Evolutionary conservation across 2,888 invertebrate species (phyloP).

Genomic region (Polydrusus cervinus): DNA sequence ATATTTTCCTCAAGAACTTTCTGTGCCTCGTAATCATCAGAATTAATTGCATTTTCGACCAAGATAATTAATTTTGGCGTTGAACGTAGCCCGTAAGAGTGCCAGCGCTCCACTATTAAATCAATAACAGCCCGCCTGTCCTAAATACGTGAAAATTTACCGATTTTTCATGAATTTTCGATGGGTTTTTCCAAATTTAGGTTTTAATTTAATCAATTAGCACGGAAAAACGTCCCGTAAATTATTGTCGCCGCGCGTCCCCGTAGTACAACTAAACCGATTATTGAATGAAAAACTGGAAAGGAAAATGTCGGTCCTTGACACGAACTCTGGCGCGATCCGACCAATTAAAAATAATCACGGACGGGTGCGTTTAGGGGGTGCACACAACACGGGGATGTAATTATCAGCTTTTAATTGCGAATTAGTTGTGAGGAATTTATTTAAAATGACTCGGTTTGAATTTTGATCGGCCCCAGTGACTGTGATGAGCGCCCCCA

Average conservation of each 20-base stretch:
- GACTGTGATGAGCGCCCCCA: slow-evolving; percentile 66
- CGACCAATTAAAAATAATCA: slow-evolving; percentile 57
- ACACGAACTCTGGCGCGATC: slow-evolving; percentile 49
- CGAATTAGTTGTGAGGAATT: slow-evolving; percentile 67
- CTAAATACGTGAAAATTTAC: slow-evolving; percentile 48
- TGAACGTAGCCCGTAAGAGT: slow-evolving; percentile 51
- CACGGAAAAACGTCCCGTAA: slow-evolving; percentile 49
- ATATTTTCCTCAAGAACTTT: slow-evolving; percentile 65
- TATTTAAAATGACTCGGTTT: slow-evolving; percentile 67
- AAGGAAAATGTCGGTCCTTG: slow-evolving; percentile 60
- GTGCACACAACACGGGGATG: slow-evolving; percentile 63
- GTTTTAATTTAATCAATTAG: slow-evolving; percentile 49
- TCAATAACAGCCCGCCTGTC: slow-evolving; percentile 54
- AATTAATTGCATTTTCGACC: slow-evolving; percentile 66
- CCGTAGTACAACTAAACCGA: slow-evolving; percentile 51
- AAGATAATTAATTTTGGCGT: slow-evolving; percentile 61
- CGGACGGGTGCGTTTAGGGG: slow-evolving; percentile 62
- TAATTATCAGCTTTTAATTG: slow-evolving; percentile 65
- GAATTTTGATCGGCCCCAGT: slow-evolving; percentile 68
- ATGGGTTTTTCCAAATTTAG: slow-evolving; percentile 25
- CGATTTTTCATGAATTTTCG: slow-evolving; percentile 21
- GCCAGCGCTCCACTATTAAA: slow-evolving; percentile 54
- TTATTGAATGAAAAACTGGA: slow-evolving; percentile 52
- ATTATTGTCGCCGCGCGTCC: slow-evolving; percentile 51
- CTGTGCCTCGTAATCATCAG: slow-evolving; percentile 63